Conservation (phyloP, 2,888 invertebrate species). For the Himalopsyche japonica region DNA sequence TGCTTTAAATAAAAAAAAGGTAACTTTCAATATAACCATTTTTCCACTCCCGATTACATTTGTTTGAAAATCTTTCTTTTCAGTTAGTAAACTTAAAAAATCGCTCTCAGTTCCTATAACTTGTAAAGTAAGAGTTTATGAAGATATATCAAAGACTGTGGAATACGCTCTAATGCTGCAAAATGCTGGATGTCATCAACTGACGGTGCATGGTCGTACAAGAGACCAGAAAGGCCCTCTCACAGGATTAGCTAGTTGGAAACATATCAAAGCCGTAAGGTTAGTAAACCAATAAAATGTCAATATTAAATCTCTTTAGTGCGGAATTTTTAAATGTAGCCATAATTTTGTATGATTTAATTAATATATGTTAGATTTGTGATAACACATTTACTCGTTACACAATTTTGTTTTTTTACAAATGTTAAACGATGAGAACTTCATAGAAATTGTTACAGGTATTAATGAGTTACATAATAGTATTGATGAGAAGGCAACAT, state of each 20-base stretch:
- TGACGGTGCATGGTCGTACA: slow-evolving; percentile 96
- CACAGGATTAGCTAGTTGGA: slow-evolving; percentile 95
- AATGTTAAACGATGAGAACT: no score
- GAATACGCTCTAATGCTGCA: slow-evolving; percentile 94
- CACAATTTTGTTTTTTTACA: no score
- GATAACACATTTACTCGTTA: no score
- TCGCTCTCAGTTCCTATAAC: slow-evolving; percentile 87
- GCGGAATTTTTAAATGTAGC: no score
- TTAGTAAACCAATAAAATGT: slow-evolving; percentile 47
- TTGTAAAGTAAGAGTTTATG: slow-evolving; percentile 93
- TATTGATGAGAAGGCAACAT: no score
- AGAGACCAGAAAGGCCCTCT: slow-evolving; percentile 94
- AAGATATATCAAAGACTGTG: slow-evolving; percentile 82
- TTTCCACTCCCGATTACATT: not conserved
- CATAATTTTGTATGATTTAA: no score
- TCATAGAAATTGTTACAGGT: no score
- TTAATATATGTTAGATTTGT: no score
- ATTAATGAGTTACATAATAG: no score
- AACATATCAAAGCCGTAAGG: slow-evolving; percentile 88
- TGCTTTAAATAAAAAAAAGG: no score
- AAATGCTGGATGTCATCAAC: slow-evolving; percentile 84
- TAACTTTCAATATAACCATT: no score
- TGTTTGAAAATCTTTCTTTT: slow-evolving; percentile 42
- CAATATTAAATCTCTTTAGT: no score
- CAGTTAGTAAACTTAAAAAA: slow-evolving; percentile 71